Evolutionary conservation across 2,888 invertebrate species (phyloP).

Genomic region (Zelleria hepariella): DNA sequence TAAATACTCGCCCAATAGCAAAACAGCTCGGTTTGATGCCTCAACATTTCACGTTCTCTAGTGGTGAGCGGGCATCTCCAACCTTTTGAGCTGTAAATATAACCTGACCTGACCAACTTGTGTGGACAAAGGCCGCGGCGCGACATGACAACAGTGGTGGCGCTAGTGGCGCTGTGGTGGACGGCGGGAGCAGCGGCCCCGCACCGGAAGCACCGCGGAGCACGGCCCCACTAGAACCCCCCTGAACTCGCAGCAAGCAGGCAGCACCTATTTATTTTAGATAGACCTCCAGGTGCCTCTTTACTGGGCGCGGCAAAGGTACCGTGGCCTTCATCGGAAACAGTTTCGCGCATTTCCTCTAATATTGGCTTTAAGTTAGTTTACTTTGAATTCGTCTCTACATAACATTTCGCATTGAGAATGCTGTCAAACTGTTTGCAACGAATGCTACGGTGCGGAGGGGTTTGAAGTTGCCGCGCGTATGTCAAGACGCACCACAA

Average conservation of each 20-base stretch:
- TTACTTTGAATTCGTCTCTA: background rate
- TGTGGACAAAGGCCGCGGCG: constrained; percentile 16
- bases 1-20: too few species aligned
- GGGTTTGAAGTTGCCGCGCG: background rate
- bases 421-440: background rate
- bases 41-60: too few species aligned
- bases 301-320: background rate
- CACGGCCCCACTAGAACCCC: constrained; percentile 66
- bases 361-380: background rate
- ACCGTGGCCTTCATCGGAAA: background rate
- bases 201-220: constrained; percentile 72
- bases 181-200: constrained; percentile 37
- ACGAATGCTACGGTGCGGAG: background rate
- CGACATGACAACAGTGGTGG: constrained; percentile 38
- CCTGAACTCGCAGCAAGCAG: constrained; percentile 41
- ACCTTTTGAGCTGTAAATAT: constrained; percentile 3
- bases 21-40: too few species aligned
- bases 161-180: constrained; percentile 49
- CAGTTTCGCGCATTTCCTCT: background rate
- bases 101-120: background rate
- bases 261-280: constrained; percentile 58
- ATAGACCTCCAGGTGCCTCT: constrained; percentile 40
- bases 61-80: background rate
- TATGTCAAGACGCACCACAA: constrained; percentile 19
- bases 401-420: background rate